Evolutionary conservation across 1,140 invertebrate species (phyloP), one percentile per base, ranked within the genome.

Genomic region (Drosophila pachea): DNA sequence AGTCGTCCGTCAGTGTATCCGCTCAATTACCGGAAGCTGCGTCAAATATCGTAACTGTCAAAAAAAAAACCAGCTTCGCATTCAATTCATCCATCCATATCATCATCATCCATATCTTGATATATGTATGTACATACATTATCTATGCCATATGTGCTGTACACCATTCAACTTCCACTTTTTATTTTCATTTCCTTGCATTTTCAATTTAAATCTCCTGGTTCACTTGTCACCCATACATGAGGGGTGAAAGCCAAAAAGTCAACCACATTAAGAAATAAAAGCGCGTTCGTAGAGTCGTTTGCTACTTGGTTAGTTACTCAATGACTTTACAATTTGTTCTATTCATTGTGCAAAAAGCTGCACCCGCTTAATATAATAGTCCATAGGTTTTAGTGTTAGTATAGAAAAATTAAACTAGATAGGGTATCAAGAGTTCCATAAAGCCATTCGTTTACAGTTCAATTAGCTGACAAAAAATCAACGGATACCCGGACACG

Each of bases 181-280:
- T 62, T 55, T 50, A 45, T 54, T 6, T 36, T 7, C n/a, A 49
- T 49, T 63, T 50, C 7, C 29, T 67, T 67, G 43, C 55, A 61
- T 71, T 71, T 65, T 66, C 40, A 59, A 70, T 58, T 66, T 66
- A 42, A 61, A 67, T 55, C 67, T 67, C 60, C 49, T 33, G 32
- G 22, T 47, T 59, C 38, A 58, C 38, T 59, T 36, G 32, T 32
- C 4, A 32, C 8, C 43, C 52, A 58, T 42, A 31, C 36, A 43
- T n/a, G 47, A 35, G 22, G 7, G 54, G 31, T 35, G 16, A 66
- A 55, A 49, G 42, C 54, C n/a, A 7, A 67, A 66, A 71, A 71
- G 63, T 35, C 53, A 71, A 71, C 68, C 63, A 32, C 68, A 71
- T 71, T 71, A 66, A 53, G 55, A 67, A 71, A 60, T 71, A 67